phyloP scores from a whole-genome alignment of 2,113 vertebrate genomes.

The Oriolus oriolus region DNA sequence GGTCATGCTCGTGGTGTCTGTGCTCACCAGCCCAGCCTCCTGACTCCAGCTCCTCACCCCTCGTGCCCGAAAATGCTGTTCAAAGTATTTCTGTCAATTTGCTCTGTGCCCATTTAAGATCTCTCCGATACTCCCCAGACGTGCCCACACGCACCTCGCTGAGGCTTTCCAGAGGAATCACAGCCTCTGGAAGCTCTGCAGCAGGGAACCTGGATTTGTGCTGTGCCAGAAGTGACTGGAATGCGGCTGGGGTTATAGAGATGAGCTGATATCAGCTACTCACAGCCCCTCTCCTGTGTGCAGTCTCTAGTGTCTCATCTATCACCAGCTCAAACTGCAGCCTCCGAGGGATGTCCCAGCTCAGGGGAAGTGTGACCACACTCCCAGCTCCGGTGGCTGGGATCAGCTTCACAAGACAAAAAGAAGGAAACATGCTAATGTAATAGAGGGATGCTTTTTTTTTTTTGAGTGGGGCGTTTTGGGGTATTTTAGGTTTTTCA shows the following conservation, averaged over 20 bases:
- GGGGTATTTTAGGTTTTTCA: background rate
- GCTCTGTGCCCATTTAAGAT: background rate
- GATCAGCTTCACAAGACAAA: background rate
- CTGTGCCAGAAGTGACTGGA: background rate
- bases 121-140: accelerated
- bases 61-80: background rate
- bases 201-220: background rate
- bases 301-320: background rate
- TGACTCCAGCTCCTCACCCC: background rate
- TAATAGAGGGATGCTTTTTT: accelerated
- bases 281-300: background rate
- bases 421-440: background rate
- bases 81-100: background rate
- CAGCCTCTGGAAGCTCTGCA: background rate
- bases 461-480: background rate
- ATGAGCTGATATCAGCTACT: accelerated
- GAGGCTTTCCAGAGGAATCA: background rate
- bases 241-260: background rate
- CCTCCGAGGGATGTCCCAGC: background rate
- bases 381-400: background rate
- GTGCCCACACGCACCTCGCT: accelerated
- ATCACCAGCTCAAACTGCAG: background rate
- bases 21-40: background rate
- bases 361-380: background rate
- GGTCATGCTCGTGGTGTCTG: accelerated